Evolutionary conservation across 2,888 invertebrate genomes (phyloP).

Genomic region (Prosapia bicincta): DNA sequence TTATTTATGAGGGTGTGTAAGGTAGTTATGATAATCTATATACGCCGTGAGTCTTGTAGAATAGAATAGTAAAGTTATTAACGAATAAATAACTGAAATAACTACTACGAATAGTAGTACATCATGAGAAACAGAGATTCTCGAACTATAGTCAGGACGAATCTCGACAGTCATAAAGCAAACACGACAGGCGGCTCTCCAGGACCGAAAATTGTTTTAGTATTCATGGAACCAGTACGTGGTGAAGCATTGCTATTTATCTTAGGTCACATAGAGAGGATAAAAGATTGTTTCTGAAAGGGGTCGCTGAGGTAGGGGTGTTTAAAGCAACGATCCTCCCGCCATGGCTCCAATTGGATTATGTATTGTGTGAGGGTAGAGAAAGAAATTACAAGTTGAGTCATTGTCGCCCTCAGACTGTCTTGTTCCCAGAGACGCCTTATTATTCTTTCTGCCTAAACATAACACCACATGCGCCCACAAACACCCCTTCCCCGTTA

Average conservation of each 20-base stretch:
- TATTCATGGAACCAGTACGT: not conserved
- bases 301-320: not conserved
- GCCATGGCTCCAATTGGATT: not conserved
- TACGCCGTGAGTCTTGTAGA: too few relatives aligned
- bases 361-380: not conserved
- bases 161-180: not conserved
- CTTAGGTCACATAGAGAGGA: not conserved
- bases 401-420: not conserved
- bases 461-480: not conserved
- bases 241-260: not conserved
- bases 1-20: too few relatives aligned
- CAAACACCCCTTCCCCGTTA: not conserved
- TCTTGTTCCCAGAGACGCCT: not conserved
- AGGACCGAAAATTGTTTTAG: not conserved
- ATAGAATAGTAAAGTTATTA: too few relatives aligned
- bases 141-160: too few relatives aligned
- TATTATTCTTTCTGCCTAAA: constrained; percentile 2
- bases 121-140: too few relatives aligned
- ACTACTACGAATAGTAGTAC: too few relatives aligned
- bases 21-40: too few relatives aligned
- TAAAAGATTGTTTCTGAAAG: constrained; percentile 2
- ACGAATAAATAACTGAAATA: too few relatives aligned
- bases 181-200: not conserved
- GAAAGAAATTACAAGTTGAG: not conserved
- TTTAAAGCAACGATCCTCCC: not conserved